phyloP scores from a whole-genome alignment of 2,888 invertebrate species.

The Urechis unicinctus region DNA sequence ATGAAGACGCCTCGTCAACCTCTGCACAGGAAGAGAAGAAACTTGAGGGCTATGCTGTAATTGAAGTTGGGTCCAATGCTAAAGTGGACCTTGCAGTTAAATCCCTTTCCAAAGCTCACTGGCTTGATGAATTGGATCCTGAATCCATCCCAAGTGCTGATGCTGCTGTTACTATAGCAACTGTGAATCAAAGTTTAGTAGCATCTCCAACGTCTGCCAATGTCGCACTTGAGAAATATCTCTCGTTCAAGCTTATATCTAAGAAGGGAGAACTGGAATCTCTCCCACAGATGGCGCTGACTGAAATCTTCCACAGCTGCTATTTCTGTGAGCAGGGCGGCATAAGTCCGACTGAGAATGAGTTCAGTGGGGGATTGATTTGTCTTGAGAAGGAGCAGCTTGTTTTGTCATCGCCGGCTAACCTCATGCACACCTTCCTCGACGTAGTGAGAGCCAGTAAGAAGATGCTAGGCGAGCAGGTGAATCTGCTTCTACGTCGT shows the following conservation, averaged over 20 bases:
- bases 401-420: conserved; percentile 35
- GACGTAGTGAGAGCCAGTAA: conserved; percentile 33
- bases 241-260: conserved; percentile 30
- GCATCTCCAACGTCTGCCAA: conserved; percentile 36
- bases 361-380: conserved; percentile 43
- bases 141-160: conserved; percentile 22
- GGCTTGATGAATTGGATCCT: conserved; percentile 21
- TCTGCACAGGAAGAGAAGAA: not conserved
- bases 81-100: conserved; percentile 40
- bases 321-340: conserved; percentile 39
- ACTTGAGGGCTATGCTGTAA: conserved; percentile 38
- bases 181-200: conserved; percentile 34
- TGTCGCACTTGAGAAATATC: conserved; percentile 35
- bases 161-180: conserved; percentile 31
- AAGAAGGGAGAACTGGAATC: conserved; percentile 23
- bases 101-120: conserved; percentile 30
- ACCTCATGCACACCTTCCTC: conserved; percentile 39
- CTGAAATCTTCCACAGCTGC: conserved; percentile 48
- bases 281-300: conserved; percentile 35
- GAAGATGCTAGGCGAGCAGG: conserved; percentile 39
- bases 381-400: conserved; percentile 45
- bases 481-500: conserved; percentile 32
- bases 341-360: conserved; percentile 16
- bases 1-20: not conserved
- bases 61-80: conserved; percentile 35